Base-by-base conservation (phyloP, 2,888 invertebrate genomes). In the Nephrotoma flavescens region DNA sequence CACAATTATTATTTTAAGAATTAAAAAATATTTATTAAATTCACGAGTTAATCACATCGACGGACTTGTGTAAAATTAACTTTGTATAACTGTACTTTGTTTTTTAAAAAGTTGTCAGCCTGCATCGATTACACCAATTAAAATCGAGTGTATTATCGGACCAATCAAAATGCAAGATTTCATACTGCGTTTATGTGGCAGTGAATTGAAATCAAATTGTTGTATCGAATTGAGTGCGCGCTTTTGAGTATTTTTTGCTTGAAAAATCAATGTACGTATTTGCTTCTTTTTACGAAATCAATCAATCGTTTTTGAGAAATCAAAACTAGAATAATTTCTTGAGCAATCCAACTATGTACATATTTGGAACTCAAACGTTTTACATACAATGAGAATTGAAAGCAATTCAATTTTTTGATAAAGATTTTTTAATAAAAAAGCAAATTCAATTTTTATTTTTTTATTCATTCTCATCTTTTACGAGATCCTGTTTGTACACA, bases 401-500 rank as follows among this genome's bases (percentile, higher is more conserved):
- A 0, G 19, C 19, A 19, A 31, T 31, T 31, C 31, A 31, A 31
- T 31, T 31, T 9, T 47, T 47, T n/a, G 12, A 47, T 12, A 47
- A 31, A n/a, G 47, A 44, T 44, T 44, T 44, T 44, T 47, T 2
- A 19, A 19, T 19, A 31, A 71, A 31, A 71, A 19, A 31, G 12
- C 31, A 31, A 31, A 11, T 71, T 31, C 3, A 9, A 71, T 71
- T 71, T 71, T 71, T n/a, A 19, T 19, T 31, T 31, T 19, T 71
- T 71, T 71, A 71, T 84, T 42, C n/a, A n/a, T n/a, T n/a, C 0
- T n/a, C 42, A 42, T 85, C 45, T 31, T 85, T 85, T 85, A 87
- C 92, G 90, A 92, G 94, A 92, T 98, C 97, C 92, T 98, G 98
- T 92, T 97, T 97, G 92, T 96, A 95, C 87, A 97, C 90, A 92